phyloP scores from a whole-genome alignment of 2,113 vertebrate genomes.

The Leptobrachium ailaonicum region DNA sequence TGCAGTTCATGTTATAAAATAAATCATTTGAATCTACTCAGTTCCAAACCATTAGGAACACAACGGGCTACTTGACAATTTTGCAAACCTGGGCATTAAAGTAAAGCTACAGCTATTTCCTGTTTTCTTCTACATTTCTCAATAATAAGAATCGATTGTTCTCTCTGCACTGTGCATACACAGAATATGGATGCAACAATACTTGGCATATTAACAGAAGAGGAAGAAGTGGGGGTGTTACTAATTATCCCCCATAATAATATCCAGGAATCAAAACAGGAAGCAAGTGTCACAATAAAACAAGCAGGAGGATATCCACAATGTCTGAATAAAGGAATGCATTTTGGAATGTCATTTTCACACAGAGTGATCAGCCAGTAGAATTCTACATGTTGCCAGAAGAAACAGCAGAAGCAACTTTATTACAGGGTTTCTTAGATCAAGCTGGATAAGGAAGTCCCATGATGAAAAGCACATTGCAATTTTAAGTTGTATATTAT shows the following conservation, averaged over 20 bases:
- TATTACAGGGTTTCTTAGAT: constrained; percentile 10
- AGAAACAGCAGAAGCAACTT: constrained; percentile 35
- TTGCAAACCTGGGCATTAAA: too few relatives aligned
- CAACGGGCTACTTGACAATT: too few relatives aligned
- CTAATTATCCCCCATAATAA: constrained; percentile 21
- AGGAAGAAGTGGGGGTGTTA: neutral
- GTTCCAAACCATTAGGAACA: too few relatives aligned
- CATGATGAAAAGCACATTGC: constrained; percentile 23
- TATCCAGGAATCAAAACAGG: constrained; percentile 28
- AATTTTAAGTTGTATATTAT: neutral
- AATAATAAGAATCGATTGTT: too few relatives aligned
- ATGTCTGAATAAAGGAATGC: constrained; percentile 37
- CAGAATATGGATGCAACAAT: neutral
- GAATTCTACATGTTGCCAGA: constrained; percentile 29
- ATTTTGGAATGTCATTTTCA: constrained; percentile 38
- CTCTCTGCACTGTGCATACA: neutral
- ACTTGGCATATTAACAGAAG: neutral
- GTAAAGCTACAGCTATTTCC: too few relatives aligned
- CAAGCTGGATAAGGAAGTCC: constrained; percentile 4
- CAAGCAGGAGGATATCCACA: constrained; percentile 33
- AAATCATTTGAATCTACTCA: too few relatives aligned
- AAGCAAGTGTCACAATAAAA: constrained; percentile 27
- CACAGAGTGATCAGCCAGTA: constrained; percentile 5
- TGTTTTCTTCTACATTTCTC: too few relatives aligned
- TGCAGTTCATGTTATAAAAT: too few relatives aligned